These are phyloP conservation scores for Archips xylosteana DNA, from an alignment of 2,888 invertebrate genomes.

Conservation along the genomic window DNA sequence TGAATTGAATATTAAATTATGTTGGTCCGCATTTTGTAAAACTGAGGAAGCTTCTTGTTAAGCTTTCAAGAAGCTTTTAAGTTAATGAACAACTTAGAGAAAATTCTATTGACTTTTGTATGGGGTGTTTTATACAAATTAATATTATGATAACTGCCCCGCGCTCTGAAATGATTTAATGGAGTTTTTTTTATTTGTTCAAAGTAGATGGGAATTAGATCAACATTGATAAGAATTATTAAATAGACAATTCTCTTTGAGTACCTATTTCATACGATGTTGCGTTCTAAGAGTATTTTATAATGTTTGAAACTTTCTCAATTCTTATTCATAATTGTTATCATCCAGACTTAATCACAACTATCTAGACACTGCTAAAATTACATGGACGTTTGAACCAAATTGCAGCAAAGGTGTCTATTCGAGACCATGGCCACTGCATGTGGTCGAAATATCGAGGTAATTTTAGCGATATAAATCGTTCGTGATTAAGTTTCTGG, in stretches of 20 bases:
- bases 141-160: conserved; percentile 51
- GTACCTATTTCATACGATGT: neutral
- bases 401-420: no score
- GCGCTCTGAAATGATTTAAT: conserved; percentile 30
- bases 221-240: conserved; percentile 13
- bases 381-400: no score
- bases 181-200: conserved; percentile 34
- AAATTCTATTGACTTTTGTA: conserved; percentile 77
- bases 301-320: no score
- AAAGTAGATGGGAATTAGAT: conserved; percentile 15
- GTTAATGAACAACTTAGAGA: conserved; percentile 82
- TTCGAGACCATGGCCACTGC: no score
- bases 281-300: neutral
- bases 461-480: no score
- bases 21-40: conserved; percentile 79
- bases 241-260: conserved; percentile 1
- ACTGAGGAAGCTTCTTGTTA: conserved; percentile 83
- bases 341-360: no score
- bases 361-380: no score
- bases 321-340: no score
- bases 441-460: no score
- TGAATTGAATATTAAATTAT: conserved; percentile 84
- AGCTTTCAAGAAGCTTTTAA: conserved; percentile 84
- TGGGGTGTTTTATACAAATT: conserved; percentile 59
- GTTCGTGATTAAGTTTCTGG: no score